Base-by-base conservation (phyloP, 2,797 vertebrate genomes). In the Spondyliosoma cantharus region DNA sequence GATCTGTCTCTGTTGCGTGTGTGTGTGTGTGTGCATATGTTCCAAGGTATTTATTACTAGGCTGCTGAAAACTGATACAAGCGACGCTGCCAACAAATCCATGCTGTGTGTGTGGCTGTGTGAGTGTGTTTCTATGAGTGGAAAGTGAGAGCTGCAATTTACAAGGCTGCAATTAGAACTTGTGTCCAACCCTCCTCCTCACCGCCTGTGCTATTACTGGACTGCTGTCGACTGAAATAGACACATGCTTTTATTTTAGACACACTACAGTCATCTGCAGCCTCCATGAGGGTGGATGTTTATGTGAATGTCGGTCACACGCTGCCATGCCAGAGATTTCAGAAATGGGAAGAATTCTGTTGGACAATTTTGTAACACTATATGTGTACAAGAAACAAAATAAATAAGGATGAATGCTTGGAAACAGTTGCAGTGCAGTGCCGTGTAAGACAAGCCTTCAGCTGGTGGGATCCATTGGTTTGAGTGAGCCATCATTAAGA, bases 81-180 rank as follows among this genome's bases (percentile, higher is more conserved):
- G 50, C 61, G 32, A 16, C 19, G 8, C 59, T 54, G 64, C 80
- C 80, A 74, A 73, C 75, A 75, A 78, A 62, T 29, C 37, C 74
- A 37, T 2, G 1, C 50, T 63, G 56, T 61, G 27, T 62, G 71
- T 71, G 65, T 66, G 58, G 53, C 17, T 27, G 45, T 65, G 29
- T 46, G 24, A 22, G 25, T 76, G 50, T 62, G 62, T 79, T 62
- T 85, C 61, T 72, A 24, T 22, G 32, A 50, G 64, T 3, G 56
- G 74, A 86, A 78, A 88, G 74, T 84, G 67, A 89, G 85, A 89
- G 83, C 80, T 86, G 83, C 79, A 88, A 88, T 79, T 89, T 85
- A 90, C 86, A 90, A 89, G 86, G 87, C 87, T 91, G 86, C 87
- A 92, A 92, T 93, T 93, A 91, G 80, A 69, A 60, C 73, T 65